Evolutionary conservation across 1,140 invertebrate species (phyloP), one percentile per base, ranked within the genome.

Genomic region (Eriosoma lanigerum): DNA sequence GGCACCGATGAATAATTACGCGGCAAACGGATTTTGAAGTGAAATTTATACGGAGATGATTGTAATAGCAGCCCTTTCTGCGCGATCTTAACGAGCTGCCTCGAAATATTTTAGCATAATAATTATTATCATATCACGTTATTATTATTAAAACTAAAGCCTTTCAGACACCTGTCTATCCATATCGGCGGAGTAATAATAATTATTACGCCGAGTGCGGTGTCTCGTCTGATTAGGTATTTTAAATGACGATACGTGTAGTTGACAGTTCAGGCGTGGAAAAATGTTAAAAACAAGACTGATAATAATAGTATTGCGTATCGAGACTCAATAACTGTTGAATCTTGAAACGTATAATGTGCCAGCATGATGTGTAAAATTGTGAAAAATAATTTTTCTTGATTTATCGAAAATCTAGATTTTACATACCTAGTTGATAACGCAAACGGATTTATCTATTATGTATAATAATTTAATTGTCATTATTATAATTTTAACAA

Each of bases 91-190:
- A 64, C 32, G 32, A 44, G 2, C 32, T 10, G 19, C 32, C 29
- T 1, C 10, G 10, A 17, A 38, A 8, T 38, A 32, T 62, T 10
- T 8, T 12, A 29, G 17, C 58, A 8, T 29, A 32, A 32, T 64
- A 21, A 64, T 64, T 21, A 64, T 64, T 64, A 64, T 64, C n/a
- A 44, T 38, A 64, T 64, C 29, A n/a, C 19, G 19, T 64, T 64
- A 38, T 32, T 29, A 5, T 64, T 64, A 38, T 64, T 19, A 38
- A 38, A 64, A 19, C 62, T 29, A 64, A 64, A 64, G 12, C 62
- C 19, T 3, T 3, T 64, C n/a, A n/a, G 62, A 38, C 62, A 64
- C 29, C 62, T 38, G 29, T 64, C 62, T 32, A 3, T 19, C 32
- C 12, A 19, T 44, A 64, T 38, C 32, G n/a, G 15, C 32, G n/a